Percentiles rank a stretch among this genome's conserved stretches.
These are phyloP conservation scores for Rhamnusium bicolor DNA, from an alignment of 2,888 invertebrate species.

Conservation along the genomic window DNA sequence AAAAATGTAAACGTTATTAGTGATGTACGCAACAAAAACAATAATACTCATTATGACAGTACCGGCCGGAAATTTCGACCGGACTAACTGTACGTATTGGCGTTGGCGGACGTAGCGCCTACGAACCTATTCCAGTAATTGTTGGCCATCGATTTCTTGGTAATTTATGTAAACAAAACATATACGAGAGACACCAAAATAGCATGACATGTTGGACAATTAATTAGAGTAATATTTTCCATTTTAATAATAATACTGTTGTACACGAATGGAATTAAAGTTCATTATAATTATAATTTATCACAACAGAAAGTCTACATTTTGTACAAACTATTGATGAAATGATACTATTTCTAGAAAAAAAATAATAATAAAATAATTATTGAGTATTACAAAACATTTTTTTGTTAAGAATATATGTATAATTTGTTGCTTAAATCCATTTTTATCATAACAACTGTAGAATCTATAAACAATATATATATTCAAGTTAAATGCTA, in stretches of 20 bases:
- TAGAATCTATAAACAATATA: no score
- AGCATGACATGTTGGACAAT: constrained; percentile 35
- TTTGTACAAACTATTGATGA: neutral
- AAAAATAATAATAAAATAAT: no score
- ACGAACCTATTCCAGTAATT: constrained; percentile 6
- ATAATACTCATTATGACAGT: no score
- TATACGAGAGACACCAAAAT: neutral
- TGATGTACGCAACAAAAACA: no score
- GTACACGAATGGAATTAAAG: neutral
- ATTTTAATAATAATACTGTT: neutral
- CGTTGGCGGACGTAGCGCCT: neutral
- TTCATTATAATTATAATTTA: neutral
- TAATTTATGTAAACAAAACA: constrained; percentile 23
- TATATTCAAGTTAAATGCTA: no score
- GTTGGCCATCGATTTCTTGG: constrained; percentile 9
- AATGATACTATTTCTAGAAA: no score
- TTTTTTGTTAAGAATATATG: no score
- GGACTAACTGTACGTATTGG: neutral
- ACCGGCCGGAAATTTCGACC: neutral
- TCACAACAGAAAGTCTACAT: neutral
- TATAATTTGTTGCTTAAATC: no score
- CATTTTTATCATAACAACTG: no score
- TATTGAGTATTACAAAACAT: no score
- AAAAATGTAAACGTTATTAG: no score
- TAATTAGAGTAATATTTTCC: constrained; percentile 37